These are phyloP conservation scores for Mastomys natalensis DNA, from an alignment of 2,113 vertebrate genomes.

Conservation along the genomic window DNA sequence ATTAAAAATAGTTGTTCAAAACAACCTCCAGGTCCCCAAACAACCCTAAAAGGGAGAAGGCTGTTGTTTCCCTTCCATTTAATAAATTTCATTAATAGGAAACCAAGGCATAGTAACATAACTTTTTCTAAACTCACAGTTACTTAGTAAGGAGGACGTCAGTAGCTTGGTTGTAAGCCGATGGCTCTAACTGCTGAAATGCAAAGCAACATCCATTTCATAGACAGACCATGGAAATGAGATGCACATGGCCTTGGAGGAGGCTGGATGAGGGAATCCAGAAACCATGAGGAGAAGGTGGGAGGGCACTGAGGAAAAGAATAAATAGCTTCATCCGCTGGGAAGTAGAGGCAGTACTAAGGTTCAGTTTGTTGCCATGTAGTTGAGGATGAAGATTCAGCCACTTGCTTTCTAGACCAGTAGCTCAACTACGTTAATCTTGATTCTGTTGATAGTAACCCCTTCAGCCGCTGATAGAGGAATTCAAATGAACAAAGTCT, in stretches of 20 bases:
- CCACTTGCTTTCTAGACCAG: not conserved
- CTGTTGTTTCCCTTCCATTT: not conserved
- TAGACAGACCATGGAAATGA: not conserved
- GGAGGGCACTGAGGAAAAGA: not conserved
- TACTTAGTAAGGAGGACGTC: not conserved
- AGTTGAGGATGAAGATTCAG: not conserved
- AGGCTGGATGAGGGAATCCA: not conserved
- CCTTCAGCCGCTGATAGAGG: not conserved
- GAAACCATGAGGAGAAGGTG: not conserved
- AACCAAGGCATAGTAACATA: not conserved
- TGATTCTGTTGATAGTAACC: constrained; percentile 41
- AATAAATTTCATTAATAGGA: not conserved
- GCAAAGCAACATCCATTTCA: not conserved
- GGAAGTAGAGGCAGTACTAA: not conserved
- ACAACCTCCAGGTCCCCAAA: not conserved
- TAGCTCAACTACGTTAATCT: constrained; percentile 33
- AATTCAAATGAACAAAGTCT: not conserved
- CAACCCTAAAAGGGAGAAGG: not conserved
- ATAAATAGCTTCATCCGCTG: not conserved
- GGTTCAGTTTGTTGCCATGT: not conserved
- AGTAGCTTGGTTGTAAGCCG: not conserved
- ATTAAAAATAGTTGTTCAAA: not conserved
- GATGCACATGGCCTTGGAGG: not conserved
- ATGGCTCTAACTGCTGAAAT: not conserved
- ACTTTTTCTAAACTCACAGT: constrained; percentile 3